Base-by-base conservation (phyloP, 2,797 vertebrate species). In the Rhincodon typus region DNA sequence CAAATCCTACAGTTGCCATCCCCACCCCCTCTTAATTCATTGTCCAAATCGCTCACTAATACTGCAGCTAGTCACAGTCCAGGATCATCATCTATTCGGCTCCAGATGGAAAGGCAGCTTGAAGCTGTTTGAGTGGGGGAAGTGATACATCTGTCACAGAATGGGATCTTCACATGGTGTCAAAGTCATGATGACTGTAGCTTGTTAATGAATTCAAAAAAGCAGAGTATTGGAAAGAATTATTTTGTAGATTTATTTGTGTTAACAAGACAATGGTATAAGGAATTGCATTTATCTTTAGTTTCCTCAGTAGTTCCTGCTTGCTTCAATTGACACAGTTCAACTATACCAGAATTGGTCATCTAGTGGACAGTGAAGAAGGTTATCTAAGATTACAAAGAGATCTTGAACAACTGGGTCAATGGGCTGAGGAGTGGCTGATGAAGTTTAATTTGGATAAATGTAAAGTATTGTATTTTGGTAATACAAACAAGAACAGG, bases 1-100 rank as follows among this genome's bases (percentile, higher is more conserved):
- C 96, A 98, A 98, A 98, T 98, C 98, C 97, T 62, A 62, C 12
- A 12, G 57, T 62, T 96, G 95, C 96, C 96, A 21, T 4, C 53
- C 17, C 62, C 90, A 21, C n/a, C 10, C 13, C 19, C 90, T 57
- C 62, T 19, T 21, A 12, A 96, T 96, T 97, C 96, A 96, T 96
- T 96, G 95, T 95, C 96, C 96, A 96, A 97, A 97, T 97, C 97
- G 96, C 95, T 96, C 97, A 96, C 96, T 93, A 72, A 86, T 96
- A 79, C 62, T 95, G 96, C 96, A 96, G 96, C 96, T 96, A 95
- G 46, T 57, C n/a, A 88, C 23, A 23, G 95, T 96, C 96, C 96
- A 97, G 97, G 97, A 97, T 96, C 96, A 96, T 96, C 96, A 96
- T 97, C 96, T 96, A 95, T 72, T 3, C 95, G 95, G 86, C 96